phyloP scores from a whole-genome alignment of 2,797 vertebrate species.

The Alca torda region DNA sequence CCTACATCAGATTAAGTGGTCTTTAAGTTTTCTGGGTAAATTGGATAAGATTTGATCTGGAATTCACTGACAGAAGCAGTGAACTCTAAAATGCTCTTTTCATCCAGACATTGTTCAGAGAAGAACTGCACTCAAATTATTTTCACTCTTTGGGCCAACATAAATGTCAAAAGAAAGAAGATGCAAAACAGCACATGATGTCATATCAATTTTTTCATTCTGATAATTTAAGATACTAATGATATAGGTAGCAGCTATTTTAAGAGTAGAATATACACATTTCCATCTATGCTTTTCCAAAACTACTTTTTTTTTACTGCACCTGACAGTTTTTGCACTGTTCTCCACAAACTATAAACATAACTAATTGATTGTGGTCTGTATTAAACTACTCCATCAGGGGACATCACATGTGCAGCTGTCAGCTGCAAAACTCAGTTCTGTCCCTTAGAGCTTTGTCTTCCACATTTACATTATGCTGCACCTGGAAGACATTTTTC shows the following conservation, averaged over 20 bases:
- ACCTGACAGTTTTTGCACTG: not conserved
- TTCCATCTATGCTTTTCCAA: not conserved
- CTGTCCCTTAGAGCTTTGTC: slow-evolving; percentile 13
- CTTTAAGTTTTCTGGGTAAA: slow-evolving; percentile 8
- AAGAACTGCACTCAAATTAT: not conserved
- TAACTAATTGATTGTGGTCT: slow-evolving; percentile 52
- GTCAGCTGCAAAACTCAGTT: slow-evolving; percentile 42
- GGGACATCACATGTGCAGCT: slow-evolving; percentile 39
- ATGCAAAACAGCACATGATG: not conserved
- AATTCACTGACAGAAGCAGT: slow-evolving; percentile 29
- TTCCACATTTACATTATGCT: slow-evolving; percentile 12
- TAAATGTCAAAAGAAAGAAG: slow-evolving; percentile 20
- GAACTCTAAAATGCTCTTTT: slow-evolving; percentile 31
- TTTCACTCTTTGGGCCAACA: not conserved
- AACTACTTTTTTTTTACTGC: not conserved
- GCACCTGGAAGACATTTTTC: slow-evolving; percentile 62
- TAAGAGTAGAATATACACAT: not conserved
- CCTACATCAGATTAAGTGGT: not conserved
- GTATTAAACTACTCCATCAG: slow-evolving; percentile 40
- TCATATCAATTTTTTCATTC: not conserved
- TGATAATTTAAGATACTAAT: not conserved
- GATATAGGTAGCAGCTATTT: not conserved
- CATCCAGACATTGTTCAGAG: not conserved
- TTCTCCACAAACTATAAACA: not conserved
- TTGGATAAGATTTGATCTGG: slow-evolving; percentile 7